Conservation (phyloP, 2,797 vertebrate species). For the Squalus acanthias region DNA sequence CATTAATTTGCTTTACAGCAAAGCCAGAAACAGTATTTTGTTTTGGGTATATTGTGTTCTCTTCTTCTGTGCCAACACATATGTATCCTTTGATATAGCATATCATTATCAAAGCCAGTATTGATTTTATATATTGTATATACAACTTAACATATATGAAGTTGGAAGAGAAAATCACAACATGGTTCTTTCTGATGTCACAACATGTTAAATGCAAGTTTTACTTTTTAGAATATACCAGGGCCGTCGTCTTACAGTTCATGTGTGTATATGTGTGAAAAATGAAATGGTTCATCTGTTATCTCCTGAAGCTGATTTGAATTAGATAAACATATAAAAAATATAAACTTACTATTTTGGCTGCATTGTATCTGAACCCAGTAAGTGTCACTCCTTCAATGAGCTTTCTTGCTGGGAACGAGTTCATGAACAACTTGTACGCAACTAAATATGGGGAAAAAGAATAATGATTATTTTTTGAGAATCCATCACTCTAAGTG, state of each 20-base stretch:
- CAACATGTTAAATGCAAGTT: background rate
- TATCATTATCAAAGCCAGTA: background rate
- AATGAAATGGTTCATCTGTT: background rate
- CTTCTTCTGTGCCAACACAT: background rate
- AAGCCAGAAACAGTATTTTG: background rate
- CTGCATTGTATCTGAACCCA: background rate
- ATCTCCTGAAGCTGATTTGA: background rate
- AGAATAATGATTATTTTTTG: background rate
- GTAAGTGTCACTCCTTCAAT: background rate
- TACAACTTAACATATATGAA: background rate
- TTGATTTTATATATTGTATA: background rate
- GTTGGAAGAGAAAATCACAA: background rate
- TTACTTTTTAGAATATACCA: background rate
- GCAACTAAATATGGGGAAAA: background rate
- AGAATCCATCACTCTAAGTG: constrained; percentile 5
- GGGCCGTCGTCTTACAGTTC: background rate
- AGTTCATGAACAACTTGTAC: background rate
- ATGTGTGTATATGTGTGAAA: background rate
- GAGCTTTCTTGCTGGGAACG: background rate
- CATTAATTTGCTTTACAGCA: background rate
- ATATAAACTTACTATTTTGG: background rate
- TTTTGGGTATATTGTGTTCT: background rate
- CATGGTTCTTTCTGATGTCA: background rate
- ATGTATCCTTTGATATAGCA: background rate
- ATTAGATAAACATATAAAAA: background rate